Base-by-base conservation (phyloP, 2,888 invertebrate species). In the Ichneumoninae sp. region DNA sequence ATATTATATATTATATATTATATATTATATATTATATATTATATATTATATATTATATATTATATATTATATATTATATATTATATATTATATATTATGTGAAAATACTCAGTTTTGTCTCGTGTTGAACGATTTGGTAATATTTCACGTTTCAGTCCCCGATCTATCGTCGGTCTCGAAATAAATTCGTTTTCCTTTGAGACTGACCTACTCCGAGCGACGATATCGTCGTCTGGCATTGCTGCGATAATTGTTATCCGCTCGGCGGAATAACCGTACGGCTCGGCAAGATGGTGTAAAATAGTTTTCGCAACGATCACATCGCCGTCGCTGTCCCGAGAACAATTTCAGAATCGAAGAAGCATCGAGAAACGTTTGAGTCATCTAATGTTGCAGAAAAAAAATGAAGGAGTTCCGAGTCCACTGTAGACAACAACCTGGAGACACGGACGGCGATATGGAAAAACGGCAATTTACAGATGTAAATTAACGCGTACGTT, bases 191-290 rank as follows among this genome's bases (percentile, higher is more conserved):
- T 47, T 79, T 71, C 33, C 40, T 54, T 8, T 22, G 1, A 19
- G 71, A 13, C 47, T 78, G 78, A 69, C 60, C 69, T 60, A 70
- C 47, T 70, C 47, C 62, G 36, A 50, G 44, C 44, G 44, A 50
- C n/a, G 40, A 6, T 69, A 57, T 33, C 33, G 26, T 66, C 65
- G 10, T 33, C 52, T 5, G 6, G 6, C 30, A 54, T 62, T 19
- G 5, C 8, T 26, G 47, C n/a, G 57, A 80, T 72, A 72, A 72
- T 68, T 57, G 10, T 72, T 47, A 80, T 80, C 80, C 2, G 30
- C 16, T 66, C 57, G 4, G 44, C 5, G 19, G 26, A 65, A 68
- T 57, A 66, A 33, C 13, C 71, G 68, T 47, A 26, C 44, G 7
- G 52, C 4, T 71, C 13, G 33, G 19, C 19, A n/a, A 36, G 70